Base-by-base conservation (phyloP, 2,888 invertebrate species). In the Zaprionus lineosus region DNA sequence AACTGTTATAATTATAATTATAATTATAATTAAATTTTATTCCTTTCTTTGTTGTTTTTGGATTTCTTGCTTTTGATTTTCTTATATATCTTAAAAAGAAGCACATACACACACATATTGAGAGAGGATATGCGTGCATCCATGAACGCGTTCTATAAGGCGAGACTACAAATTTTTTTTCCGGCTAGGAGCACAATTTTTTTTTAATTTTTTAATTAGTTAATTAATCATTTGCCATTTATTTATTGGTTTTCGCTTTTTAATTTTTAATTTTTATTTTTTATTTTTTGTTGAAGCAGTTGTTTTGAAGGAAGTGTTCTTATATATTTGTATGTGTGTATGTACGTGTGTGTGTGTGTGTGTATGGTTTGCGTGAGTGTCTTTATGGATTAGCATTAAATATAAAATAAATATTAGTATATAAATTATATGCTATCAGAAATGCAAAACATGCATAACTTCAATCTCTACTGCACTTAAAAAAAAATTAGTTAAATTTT, bases 361-460 rank as follows among this genome's bases (percentile, higher is more conserved):
- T 33, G 2, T 34, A 7, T 21, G 14, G 34, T 29, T 39, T 15
- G 29, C 18, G 34, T 33, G 33, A 21, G 28, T 48, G 6, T 53
- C 52, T 44, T 43, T 37, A 50, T 31, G 59, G 59, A 16, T 61
- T 36, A 43, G 56, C 57, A 66, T 82, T 82, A 78, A 82, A 72
- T 53, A 33, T 56, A 72, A 61, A 77, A 77, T 77, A 77, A 77
- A 77, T 77, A 77, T 77, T 77, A 77, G 77, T 77, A 72, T n/a
- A 51, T 70, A 70, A 53, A 39, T 47, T 71, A 50, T 50, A 65
- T 39, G 50, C 82, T 78, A 82, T 64, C 65, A 63, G 75, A 78
- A 77, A 77, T 82, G 77, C 82, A 74, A 58, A 64, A 58, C 47
- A 59, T 44, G 2, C 56, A 61, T 57, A 46, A 58, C 59, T 68